A percentile compares a stretch with the other conserved stretches of the same genome.
Conservation (phyloP, 2,797 vertebrate species). For the Phrynocephalus guinanensis region DNA sequence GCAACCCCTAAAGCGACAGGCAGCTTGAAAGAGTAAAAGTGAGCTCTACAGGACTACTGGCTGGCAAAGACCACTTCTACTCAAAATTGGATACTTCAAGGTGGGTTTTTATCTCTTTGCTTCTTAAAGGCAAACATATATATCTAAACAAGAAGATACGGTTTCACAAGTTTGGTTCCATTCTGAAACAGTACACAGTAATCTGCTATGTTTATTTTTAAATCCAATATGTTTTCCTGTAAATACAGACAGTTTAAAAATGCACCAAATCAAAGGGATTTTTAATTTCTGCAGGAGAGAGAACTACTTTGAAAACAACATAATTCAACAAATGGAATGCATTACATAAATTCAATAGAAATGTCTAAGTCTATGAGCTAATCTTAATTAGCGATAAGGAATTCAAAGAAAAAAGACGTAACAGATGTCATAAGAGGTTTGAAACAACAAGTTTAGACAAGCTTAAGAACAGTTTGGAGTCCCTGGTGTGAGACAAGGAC, state of each 20-base stretch:
- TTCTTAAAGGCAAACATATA: neutral
- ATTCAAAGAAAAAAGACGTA: neutral
- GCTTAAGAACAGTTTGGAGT: neutral
- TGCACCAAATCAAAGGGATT: neutral
- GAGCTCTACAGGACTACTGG: neutral
- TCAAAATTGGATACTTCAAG: neutral
- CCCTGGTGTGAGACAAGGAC: neutral
- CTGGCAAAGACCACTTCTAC: neutral
- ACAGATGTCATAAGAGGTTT: neutral
- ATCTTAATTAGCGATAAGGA: neutral
- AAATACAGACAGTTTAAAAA: neutral
- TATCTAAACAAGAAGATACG: neutral
- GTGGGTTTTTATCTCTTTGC: neutral
- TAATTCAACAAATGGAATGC: neutral
- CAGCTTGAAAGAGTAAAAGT: neutral
- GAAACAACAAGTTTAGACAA: constrained; percentile 1
- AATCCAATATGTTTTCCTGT: neutral
- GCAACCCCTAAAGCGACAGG: neutral
- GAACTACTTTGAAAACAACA: neutral
- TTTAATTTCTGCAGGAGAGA: no score
- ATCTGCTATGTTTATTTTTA: neutral
- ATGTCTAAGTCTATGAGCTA: neutral
- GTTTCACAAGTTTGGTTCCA: neutral
- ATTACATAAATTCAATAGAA: neutral
- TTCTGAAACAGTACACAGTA: neutral